Evolutionary conservation across 2,888 invertebrate species (phyloP).

Genomic region (Macrosiphum euphorbiae): DNA sequence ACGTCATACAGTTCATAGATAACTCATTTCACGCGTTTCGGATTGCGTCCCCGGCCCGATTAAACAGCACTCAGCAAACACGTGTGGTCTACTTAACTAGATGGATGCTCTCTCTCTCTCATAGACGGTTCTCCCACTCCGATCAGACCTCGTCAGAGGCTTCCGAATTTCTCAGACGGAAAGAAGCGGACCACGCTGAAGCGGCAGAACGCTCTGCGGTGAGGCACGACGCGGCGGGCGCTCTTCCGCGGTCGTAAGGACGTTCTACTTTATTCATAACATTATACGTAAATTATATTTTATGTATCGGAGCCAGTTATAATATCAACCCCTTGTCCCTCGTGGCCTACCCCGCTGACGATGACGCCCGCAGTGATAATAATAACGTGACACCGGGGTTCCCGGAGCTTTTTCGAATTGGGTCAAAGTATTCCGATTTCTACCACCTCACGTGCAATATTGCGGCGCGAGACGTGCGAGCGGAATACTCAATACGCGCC

Average conservation of each 20-base stretch:
- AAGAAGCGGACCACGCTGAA: background rate
- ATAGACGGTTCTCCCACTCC: background rate
- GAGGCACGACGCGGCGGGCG: background rate
- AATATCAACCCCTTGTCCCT: background rate
- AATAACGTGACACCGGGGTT: background rate
- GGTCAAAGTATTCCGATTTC: conserved; percentile 5
- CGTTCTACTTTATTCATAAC: background rate
- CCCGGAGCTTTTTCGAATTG: background rate
- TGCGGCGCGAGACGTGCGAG: background rate
- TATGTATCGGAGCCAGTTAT: background rate
- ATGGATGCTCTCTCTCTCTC: background rate
- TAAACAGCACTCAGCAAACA: background rate
- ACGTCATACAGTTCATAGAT: background rate
- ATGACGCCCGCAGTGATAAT: background rate
- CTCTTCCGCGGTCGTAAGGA: background rate
- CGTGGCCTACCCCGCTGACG: background rate
- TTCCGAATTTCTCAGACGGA: background rate
- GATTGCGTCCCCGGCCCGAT: background rate
- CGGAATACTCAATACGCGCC: background rate
- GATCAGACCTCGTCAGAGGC: background rate
- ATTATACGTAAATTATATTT: background rate
- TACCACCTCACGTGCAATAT: background rate
- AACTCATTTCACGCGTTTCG: background rate
- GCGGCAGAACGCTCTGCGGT: background rate
- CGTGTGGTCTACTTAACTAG: background rate